Percentiles rank a stretch among this genome's conserved stretches.
Conservation (phyloP, 2,113 vertebrate species). For the Rhynchopsitta pachyrhyncha region DNA sequence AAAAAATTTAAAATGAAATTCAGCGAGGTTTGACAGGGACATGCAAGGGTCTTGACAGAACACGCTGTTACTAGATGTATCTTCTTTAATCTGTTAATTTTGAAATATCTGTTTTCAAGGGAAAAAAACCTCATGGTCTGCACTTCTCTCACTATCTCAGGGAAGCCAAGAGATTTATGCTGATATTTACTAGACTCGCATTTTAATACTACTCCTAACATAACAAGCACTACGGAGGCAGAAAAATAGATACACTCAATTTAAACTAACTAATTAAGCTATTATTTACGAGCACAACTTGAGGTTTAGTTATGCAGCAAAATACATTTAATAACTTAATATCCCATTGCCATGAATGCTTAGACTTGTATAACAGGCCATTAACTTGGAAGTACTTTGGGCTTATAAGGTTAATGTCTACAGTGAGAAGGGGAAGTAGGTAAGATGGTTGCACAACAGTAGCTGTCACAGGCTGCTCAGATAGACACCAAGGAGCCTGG, state of each 20-base stretch:
- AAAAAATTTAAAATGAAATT: constrained; percentile 54
- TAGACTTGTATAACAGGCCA: constrained; percentile 69
- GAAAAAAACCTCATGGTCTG: not conserved
- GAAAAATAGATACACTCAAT: constrained; percentile 45
- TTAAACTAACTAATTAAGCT: constrained; percentile 47
- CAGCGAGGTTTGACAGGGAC: constrained; percentile 32
- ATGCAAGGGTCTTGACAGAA: constrained; percentile 21
- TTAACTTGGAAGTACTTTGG: constrained; percentile 68
- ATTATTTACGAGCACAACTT: constrained; percentile 58
- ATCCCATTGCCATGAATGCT: constrained; percentile 55
- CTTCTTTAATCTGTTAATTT: constrained; percentile 57
- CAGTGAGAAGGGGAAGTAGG: constrained; percentile 4
- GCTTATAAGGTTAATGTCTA: constrained; percentile 62
- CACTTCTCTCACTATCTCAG: not conserved
- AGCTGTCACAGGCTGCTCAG: not conserved
- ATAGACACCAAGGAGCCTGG: not conserved
- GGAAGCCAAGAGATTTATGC: constrained; percentile 9
- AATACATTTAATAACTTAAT: constrained; percentile 72
- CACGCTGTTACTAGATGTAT: constrained; percentile 16
- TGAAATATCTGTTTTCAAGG: constrained; percentile 42
- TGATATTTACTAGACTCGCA: not conserved
- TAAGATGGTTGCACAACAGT: constrained; percentile 48
- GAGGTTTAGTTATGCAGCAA: constrained; percentile 60
- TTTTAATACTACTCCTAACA: constrained; percentile 10
- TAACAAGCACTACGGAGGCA: not conserved